These are phyloP conservation scores for Catocala sponsa DNA, from an alignment of 2,888 invertebrate genomes.

Conservation along the genomic window DNA sequence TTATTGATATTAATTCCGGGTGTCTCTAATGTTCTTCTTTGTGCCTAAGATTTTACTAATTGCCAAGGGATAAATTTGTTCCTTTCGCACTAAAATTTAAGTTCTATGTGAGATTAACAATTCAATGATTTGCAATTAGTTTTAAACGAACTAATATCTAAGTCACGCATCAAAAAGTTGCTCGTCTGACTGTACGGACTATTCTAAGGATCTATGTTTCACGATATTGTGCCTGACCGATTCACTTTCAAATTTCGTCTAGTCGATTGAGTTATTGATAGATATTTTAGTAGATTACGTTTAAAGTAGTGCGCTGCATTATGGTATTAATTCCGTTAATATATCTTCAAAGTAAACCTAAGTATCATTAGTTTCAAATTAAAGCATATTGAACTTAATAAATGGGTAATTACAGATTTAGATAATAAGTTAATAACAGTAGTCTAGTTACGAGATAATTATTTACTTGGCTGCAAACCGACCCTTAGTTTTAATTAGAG, in stretches of 20 bases:
- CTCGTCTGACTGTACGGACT: neutral
- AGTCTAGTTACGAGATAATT: constrained; percentile 1
- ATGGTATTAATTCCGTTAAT: neutral
- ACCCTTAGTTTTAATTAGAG: too few species aligned
- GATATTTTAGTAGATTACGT: neutral
- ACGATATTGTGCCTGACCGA: constrained; percentile 7
- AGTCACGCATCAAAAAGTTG: constrained; percentile 11
- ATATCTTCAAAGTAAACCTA: neutral
- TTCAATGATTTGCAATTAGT: too few species aligned
- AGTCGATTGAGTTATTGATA: constrained; percentile 11
- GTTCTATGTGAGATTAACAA: too few species aligned
- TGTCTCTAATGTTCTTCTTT: too few species aligned
- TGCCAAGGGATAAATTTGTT: too few species aligned
- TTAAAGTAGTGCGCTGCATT: neutral
- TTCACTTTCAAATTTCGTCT: constrained; percentile 14
- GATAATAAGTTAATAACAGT: constrained; percentile 6
- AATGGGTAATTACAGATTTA: constrained; percentile 1
- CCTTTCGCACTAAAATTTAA: too few species aligned
- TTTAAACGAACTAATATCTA: neutral
- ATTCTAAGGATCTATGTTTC: constrained; percentile 6
- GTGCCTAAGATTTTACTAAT: too few species aligned
- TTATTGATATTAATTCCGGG: too few species aligned
- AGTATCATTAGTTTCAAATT: neutral
- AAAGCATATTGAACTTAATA: constrained; percentile 3
- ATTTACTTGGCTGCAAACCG: neutral